Conservation (phyloP, 2,113 vertebrate species). For the Nipponia nippon region DNA sequence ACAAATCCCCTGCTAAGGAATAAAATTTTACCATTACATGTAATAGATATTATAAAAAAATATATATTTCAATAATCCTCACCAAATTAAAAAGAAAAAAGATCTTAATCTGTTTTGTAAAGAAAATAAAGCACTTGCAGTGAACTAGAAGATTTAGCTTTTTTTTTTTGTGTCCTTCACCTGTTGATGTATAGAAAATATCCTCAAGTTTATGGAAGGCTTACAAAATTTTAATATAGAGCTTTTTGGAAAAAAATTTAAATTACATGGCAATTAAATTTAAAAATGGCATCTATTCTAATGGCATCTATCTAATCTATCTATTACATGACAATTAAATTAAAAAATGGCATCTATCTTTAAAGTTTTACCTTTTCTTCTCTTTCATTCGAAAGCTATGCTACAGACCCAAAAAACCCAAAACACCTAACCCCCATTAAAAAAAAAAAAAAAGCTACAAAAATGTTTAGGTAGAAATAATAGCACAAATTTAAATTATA, state of each 20-base stretch:
- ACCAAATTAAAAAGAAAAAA: background rate
- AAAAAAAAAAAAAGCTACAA: background rate
- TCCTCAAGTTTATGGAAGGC: background rate
- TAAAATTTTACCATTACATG: background rate
- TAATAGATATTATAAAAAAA: background rate
- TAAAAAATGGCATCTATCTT: background rate
- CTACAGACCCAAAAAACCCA: background rate
- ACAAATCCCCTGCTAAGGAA: background rate
- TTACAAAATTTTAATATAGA: background rate
- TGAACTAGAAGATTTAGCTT: background rate
- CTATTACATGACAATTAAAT: too few species aligned
- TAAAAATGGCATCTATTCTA: background rate
- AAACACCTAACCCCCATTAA: background rate
- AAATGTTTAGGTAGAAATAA: background rate
- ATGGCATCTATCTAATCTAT: too few species aligned
- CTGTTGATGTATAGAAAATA: conserved; percentile 21
- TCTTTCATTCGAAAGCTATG: background rate
- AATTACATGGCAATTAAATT: too few species aligned
- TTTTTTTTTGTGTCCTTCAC: background rate
- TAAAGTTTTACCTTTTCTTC: background rate
- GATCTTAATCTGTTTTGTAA: background rate
- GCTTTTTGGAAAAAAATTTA: background rate
- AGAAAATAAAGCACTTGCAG: background rate
- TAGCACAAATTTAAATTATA: background rate
- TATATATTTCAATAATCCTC: background rate